phyloP scores from a whole-genome alignment of 2,888 invertebrate genomes.

The Sminthurinus aureus region DNA sequence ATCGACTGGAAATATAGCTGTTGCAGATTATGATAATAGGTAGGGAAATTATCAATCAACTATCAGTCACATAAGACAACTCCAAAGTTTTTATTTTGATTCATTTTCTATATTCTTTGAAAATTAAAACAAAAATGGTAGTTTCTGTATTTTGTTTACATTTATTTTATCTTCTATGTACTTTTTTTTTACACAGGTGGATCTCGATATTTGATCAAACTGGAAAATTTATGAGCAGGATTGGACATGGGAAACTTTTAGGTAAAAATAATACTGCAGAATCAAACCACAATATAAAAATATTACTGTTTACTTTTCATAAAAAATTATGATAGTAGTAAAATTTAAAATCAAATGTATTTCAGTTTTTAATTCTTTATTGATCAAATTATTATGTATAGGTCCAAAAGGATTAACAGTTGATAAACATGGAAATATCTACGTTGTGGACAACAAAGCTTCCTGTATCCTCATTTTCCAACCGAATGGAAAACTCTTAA shows the following conservation, averaged over 20 bases:
- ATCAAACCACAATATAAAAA: too few species aligned
- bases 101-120: too few species aligned
- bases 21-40: conserved; percentile 66
- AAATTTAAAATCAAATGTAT: too few species aligned
- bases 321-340: too few species aligned
- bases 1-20: conserved; percentile 64
- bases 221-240: conserved; percentile 66
- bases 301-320: too few species aligned
- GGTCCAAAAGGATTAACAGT: conserved; percentile 67
- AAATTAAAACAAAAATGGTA: too few species aligned
- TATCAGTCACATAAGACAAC: too few species aligned
- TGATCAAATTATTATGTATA: conserved; percentile 39
- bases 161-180: too few species aligned
- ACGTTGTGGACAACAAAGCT: conserved; percentile 67
- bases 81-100: too few species aligned
- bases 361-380: too few species aligned
- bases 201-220: conserved; percentile 65
- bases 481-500: conserved; percentile 65
- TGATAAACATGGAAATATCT: conserved; percentile 65
- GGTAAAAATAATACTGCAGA: conserved; percentile 55
- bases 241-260: conserved; percentile 65
- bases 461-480: conserved; percentile 65
- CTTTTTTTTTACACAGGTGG: conserved; percentile 61
- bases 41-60: too few species aligned
- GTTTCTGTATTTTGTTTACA: too few species aligned